Evolutionary conservation across 2,797 vertebrate species (phyloP).

Genomic region (Echeneis naucrates): DNA sequence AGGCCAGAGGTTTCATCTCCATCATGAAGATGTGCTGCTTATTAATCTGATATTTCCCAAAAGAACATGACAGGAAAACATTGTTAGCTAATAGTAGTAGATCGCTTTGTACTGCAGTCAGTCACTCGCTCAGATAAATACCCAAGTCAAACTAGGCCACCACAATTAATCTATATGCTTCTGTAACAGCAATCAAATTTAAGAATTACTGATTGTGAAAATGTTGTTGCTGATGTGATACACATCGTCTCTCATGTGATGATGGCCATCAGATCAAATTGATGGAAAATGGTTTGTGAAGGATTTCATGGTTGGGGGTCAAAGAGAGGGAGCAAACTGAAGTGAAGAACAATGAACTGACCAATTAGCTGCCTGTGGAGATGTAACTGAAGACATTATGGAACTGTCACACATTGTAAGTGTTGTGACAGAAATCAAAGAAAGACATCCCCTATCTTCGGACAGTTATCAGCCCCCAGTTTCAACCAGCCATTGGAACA

Average conservation of each 20-base stretch:
- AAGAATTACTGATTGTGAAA: slow-evolving; percentile 28
- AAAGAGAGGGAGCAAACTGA: slow-evolving; percentile 11
- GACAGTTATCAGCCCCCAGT: neutral
- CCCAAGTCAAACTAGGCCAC: slow-evolving; percentile 3
- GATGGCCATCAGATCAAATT: slow-evolving; percentile 41
- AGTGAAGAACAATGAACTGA: neutral
- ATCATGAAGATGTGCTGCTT: neutral
- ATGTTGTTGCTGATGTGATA: slow-evolving; percentile 37
- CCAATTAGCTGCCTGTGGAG: too few species aligned
- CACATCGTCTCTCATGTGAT: slow-evolving; percentile 61
- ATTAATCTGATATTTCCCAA: neutral
- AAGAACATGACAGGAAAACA: slow-evolving; percentile 1
- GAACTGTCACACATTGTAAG: too few species aligned
- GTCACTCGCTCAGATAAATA: slow-evolving; percentile 1
- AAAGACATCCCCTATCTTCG: neutral
- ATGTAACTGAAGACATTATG: too few species aligned
- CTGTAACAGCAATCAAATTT: slow-evolving; percentile 25
- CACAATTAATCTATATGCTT: slow-evolving; percentile 17
- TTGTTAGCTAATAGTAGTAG: slow-evolving; percentile 7
- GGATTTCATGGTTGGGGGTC: slow-evolving; percentile 6
- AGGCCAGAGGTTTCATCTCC: slow-evolving; percentile 1
- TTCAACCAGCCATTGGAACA: neutral
- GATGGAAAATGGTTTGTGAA: slow-evolving; percentile 37
- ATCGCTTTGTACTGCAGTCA: neutral
- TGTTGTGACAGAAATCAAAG: too few species aligned